Evolutionary conservation across 1,140 invertebrate species (phyloP), one percentile per base, ranked within the genome.

Genomic region (Akabosia matsudoensis): DNA sequence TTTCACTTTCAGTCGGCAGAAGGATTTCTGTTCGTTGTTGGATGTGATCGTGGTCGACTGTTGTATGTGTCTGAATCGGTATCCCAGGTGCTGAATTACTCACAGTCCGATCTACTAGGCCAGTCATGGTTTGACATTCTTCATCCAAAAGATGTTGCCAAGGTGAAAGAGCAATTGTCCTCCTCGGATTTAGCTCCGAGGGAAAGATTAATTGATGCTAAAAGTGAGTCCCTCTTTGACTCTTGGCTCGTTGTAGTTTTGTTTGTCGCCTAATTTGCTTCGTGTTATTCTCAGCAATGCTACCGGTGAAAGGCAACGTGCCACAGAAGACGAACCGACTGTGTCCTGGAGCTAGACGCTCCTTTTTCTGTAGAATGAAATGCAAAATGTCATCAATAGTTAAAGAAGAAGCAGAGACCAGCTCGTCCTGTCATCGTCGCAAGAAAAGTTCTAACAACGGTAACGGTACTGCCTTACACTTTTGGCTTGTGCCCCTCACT

Each of bases 51-150:
- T 78, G 95, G 94, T 51, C 88, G 93, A 82, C 92, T 97, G 80
- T 86, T 97, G 0, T 97, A 95, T 84, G 93, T 96, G 0, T 97
- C 95, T 0, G 91, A 96, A 81, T 97, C 95, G 0, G 95, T 97
- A 14, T 91, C 90, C 3, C 89, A 91, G 82, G 90, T 93, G 75
- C 88, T 97, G 10, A 91, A 94, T 84, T 96, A 93, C 84, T 90
- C 92, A 72, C 93, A 94, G 92, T 88, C 89, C 74, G 95, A 98
- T 83, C 85, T 98, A 30, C 86, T 97, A 45, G 95, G 95, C 0
- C 94, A 97, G 85, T 97, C 93, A 83, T 90, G 94, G 88, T 97
- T 97, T 85, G 95, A 97, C 84, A 95, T 97, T 73, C 85, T 98
- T 2, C 95, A 98, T 85, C 95, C 95, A 0, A 95, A 96, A 84